A percentile compares a stretch with the other conserved stretches of the same genome.
phyloP scores from a whole-genome alignment of 2,113 vertebrate species.

The Mirza zaza region DNA sequence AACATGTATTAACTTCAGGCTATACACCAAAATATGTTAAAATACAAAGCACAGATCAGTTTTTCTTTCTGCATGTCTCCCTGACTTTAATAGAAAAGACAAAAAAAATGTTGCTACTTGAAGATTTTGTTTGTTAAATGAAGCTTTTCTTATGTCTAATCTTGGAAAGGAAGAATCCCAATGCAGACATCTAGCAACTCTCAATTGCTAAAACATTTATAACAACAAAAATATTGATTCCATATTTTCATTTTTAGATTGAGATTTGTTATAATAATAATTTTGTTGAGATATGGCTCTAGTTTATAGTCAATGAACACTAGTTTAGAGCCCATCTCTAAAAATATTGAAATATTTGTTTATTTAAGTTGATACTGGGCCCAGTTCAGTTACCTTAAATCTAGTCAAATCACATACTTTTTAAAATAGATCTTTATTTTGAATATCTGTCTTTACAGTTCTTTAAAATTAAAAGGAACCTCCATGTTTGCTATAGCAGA shows the following conservation, averaged over 20 bases:
- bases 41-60: not conserved
- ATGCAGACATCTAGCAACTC: not conserved
- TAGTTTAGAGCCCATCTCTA: not conserved
- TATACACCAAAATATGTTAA: not conserved
- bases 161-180: not conserved
- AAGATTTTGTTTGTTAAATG: not conserved
- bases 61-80: not conserved
- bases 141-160: not conserved
- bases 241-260: not conserved
- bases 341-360: not conserved
- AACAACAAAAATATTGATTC: not conserved
- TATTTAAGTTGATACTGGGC: not conserved
- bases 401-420: not conserved
- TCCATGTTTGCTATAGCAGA: not conserved
- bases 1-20: not conserved
- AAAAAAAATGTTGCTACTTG: not conserved
- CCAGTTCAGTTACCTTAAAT: not conserved
- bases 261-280: not conserved
- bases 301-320: not conserved
- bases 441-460: not conserved
- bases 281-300: not conserved
- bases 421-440: not conserved
- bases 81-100: not conserved
- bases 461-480: not conserved
- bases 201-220: not conserved